Percentiles rank a stretch among this genome's conserved stretches.
Conservation (phyloP, 2,888 invertebrate genomes). For the Drosophila nr. fundita region DNA sequence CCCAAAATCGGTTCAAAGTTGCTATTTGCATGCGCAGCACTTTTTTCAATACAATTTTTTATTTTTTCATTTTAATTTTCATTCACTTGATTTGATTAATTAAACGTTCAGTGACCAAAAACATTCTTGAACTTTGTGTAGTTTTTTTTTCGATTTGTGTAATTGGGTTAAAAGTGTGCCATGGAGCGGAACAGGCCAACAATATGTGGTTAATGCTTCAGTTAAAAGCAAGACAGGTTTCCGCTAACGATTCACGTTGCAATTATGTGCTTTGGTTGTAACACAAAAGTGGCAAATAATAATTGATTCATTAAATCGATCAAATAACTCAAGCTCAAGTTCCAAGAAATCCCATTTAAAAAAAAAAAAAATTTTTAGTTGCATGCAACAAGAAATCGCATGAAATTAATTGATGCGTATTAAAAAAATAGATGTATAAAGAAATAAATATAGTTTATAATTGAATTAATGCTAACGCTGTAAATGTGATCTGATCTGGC, state of each 20-base stretch:
- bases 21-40: constrained; percentile 19
- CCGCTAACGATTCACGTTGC: constrained; percentile 33
- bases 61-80: not conserved
- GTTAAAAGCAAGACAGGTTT: constrained; percentile 38
- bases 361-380: constrained; percentile 14
- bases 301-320: constrained; percentile 36
- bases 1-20: constrained; percentile 46
- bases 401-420: constrained; percentile 59
- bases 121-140: constrained; percentile 53
- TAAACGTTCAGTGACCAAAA: constrained; percentile 44
- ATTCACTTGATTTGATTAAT: constrained; percentile 45
- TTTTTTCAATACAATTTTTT: not conserved
- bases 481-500: constrained; percentile 1
- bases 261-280: constrained; percentile 37
- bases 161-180: constrained; percentile 51
- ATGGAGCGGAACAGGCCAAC: constrained; percentile 40
- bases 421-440: constrained; percentile 17
- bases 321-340: constrained; percentile 51
- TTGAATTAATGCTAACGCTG: not conserved
- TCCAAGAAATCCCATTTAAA: constrained; percentile 71
- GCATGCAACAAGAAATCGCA: constrained; percentile 21
- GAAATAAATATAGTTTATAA: constrained; percentile 3
- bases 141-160: not conserved
- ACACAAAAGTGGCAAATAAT: constrained; percentile 11
- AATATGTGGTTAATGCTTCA: constrained; percentile 27